Base-by-base conservation (phyloP, 2,797 vertebrate species). In the Sphenodon punctatus region DNA sequence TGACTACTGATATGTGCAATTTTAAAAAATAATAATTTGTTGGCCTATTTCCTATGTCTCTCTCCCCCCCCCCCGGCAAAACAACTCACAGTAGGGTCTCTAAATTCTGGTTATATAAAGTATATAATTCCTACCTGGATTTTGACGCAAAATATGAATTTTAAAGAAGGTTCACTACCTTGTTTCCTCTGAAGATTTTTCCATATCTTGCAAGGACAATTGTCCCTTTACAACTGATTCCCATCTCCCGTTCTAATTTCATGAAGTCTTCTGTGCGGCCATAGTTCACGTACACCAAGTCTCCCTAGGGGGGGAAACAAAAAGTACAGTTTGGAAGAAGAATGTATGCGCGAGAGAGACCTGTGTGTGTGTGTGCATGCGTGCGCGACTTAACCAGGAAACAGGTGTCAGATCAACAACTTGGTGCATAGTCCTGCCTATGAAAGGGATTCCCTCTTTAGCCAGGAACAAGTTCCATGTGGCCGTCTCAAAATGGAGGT, bases 101-200 rank as follows among this genome's bases (percentile, higher is more conserved):
- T n/a, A n/a, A n/a, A n/a, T n/a, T n/a, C n/a, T n/a, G n/a, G n/a
- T n/a, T n/a, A n/a, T n/a, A n/a, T n/a, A n/a, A n/a, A n/a, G n/a
- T n/a, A n/a, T n/a, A n/a, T n/a, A n/a, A n/a, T n/a, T n/a, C n/a
- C n/a, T n/a, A n/a, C n/a, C n/a, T n/a, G n/a, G n/a, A n/a, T n/a
- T n/a, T n/a, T n/a, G n/a, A n/a, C n/a, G n/a, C n/a, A n/a, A n/a
- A 61, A 15, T 20, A 72, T 53, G 1, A 17, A 13, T 73, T 51
- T 67, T 60, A 25, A 4, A 27, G 1, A 13, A 19, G 8, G 59
- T 5, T 2, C 22, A 43, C 94, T 94, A 99, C 98, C 97, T 99
- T 99, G 87, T 99, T 99, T 82, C 98, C 98, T 95, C 98, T 95
- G 94, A 99, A 99, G 92, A 99, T 97, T 93, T 97, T 98, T 32